Evolutionary conservation across 2,113 vertebrate species (phyloP).

Genomic region (Ctenomys sociabilis): DNA sequence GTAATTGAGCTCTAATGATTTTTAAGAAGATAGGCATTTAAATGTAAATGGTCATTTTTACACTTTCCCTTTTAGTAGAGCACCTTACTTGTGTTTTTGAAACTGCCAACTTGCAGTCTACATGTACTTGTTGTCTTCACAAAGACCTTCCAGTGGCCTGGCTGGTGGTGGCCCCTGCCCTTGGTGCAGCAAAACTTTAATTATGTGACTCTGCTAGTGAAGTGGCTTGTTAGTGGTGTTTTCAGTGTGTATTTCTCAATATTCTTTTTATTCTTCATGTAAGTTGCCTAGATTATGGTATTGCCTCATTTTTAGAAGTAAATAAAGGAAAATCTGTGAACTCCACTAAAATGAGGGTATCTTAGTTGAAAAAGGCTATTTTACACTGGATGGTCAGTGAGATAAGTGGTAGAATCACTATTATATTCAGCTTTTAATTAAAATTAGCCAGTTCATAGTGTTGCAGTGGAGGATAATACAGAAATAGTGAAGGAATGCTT

Average conservation of each 20-base stretch:
- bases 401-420: not conserved
- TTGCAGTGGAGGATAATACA: not conserved
- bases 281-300: not conserved
- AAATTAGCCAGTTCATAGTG: not conserved
- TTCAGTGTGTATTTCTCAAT: not conserved
- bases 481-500: not conserved
- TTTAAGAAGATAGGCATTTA: conserved; percentile 9
- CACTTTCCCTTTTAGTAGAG: not conserved
- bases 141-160: not conserved
- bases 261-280: not conserved
- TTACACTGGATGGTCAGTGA: not conserved
- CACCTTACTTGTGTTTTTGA: conserved; percentile 1
- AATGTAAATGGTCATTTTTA: not conserved
- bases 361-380: not conserved
- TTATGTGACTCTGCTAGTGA: not conserved
- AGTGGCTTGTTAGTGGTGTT: not conserved
- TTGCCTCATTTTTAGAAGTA: not conserved
- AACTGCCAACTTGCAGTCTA: not conserved
- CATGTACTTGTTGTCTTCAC: not conserved
- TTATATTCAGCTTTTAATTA: not conserved
- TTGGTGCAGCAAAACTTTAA: not conserved
- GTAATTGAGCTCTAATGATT: not conserved
- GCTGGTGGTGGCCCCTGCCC: not conserved
- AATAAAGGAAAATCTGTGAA: not conserved
- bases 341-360: not conserved